phyloP scores from a whole-genome alignment of 2,797 vertebrate species.

The Discoglossus pictus region DNA sequence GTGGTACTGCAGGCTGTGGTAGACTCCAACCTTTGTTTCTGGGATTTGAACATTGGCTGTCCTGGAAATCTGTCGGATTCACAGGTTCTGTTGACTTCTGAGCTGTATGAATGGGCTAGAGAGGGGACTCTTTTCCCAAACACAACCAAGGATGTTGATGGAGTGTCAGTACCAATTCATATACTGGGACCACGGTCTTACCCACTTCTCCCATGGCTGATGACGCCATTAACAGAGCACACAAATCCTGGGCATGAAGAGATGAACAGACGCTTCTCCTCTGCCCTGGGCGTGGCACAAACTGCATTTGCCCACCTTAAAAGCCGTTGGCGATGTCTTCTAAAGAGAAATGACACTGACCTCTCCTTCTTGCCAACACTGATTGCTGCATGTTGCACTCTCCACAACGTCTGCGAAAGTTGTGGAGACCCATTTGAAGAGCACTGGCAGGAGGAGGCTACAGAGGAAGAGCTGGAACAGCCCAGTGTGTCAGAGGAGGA shows the following conservation, averaged over 20 bases:
- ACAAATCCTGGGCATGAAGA: slow-evolving; percentile 47
- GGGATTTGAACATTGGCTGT: slow-evolving; percentile 78
- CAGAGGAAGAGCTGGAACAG: background rate
- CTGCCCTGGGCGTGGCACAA: slow-evolving; percentile 57
- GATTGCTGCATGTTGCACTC: slow-evolving; percentile 71
- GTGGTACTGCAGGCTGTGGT: slow-evolving; percentile 70
- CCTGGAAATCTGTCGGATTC: slow-evolving; percentile 72
- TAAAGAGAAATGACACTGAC: slow-evolving; percentile 73
- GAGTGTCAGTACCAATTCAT: slow-evolving; percentile 49
- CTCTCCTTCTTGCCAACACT: slow-evolving; percentile 74
- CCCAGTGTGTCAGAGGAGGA: slow-evolving; percentile 21
- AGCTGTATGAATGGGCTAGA: slow-evolving; percentile 66
- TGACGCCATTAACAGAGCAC: slow-evolving; percentile 64
- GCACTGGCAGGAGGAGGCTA: slow-evolving; percentile 62
- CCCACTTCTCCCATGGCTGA: slow-evolving; percentile 70
- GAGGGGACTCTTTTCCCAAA: slow-evolving; percentile 65
- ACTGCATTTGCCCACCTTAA: slow-evolving; percentile 68
- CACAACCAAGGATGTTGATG: slow-evolving; percentile 23
- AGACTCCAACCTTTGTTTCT: slow-evolving; percentile 72
- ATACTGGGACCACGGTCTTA: slow-evolving; percentile 72
- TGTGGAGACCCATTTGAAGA: slow-evolving; percentile 62
- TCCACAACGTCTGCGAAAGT: slow-evolving; percentile 72
- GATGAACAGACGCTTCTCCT: slow-evolving; percentile 62
- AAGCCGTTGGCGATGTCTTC: slow-evolving; percentile 73
- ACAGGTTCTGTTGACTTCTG: slow-evolving; percentile 68